phyloP scores from a whole-genome alignment of 30 jellyfish, hydroid and myxozoan genomes.

The Turritopsis dohrnii region DNA sequence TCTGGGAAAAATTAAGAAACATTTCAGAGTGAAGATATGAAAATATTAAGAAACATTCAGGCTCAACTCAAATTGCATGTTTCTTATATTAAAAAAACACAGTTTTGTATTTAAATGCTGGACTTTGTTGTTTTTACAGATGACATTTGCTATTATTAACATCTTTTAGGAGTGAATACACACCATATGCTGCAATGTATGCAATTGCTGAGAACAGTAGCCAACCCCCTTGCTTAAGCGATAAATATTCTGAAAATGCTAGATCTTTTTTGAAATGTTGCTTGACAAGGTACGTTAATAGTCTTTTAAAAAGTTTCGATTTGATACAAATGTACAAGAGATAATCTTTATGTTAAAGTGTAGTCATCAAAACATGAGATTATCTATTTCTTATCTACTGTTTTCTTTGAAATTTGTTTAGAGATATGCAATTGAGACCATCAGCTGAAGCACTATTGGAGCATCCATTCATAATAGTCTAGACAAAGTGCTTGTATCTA shows the following conservation, averaged over 20 bases:
- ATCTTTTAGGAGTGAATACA: constrained; percentile 27
- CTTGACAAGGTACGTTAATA: constrained; percentile 46
- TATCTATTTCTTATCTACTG: background rate
- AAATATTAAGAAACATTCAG: too few species aligned
- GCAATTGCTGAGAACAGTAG: constrained; percentile 59
- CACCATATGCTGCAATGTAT: constrained; percentile 69
- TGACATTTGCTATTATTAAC: too few species aligned
- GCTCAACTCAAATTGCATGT: too few species aligned
- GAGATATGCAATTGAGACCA: constrained; percentile 33
- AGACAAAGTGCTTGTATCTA: too few species aligned
- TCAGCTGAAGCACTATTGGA: constrained; percentile 29
- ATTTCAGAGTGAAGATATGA: too few species aligned
- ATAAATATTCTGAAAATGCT: constrained; percentile 38
- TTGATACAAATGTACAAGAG: background rate
- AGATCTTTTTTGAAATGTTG: constrained; percentile 57
- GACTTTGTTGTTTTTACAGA: too few species aligned
- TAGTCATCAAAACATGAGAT: background rate
- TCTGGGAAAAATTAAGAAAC: too few species aligned
- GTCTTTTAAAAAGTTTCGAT: background rate
- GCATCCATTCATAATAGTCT: constrained; percentile 33
- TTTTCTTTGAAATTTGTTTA: constrained; percentile 2
- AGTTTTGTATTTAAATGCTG: too few species aligned
- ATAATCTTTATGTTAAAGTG: background rate
- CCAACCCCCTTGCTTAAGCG: constrained; percentile 47
- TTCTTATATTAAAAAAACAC: too few species aligned